Conservation (phyloP, 2,888 invertebrate genomes). For the Eupithecia inturbata region DNA sequence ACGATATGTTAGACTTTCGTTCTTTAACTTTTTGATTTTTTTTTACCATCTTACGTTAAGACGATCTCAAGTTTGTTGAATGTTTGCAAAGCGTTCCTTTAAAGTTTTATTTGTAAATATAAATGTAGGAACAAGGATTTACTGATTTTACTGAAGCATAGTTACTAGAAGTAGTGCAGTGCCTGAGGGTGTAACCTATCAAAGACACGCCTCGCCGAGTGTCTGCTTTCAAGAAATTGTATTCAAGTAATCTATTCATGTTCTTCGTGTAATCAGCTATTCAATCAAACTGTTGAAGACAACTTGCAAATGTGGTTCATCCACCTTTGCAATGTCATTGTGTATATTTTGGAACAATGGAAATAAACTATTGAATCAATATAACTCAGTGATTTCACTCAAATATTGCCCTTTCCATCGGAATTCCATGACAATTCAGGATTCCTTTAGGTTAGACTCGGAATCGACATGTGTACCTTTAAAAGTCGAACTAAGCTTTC, state of each 20-base stretch:
- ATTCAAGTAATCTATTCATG: constrained; percentile 76
- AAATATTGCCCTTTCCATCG: neutral
- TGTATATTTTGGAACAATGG: constrained; percentile 84
- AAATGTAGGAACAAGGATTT: constrained; percentile 80
- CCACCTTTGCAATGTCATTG: constrained; percentile 79
- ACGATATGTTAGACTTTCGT: constrained; percentile 75
- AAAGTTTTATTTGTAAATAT: constrained; percentile 85
- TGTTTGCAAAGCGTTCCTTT: constrained; percentile 84
- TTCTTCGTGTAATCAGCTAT: constrained; percentile 81
- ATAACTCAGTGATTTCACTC: constrained; percentile 52
- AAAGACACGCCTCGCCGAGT: constrained; percentile 63
- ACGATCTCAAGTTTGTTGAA: constrained; percentile 84
- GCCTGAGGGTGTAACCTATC: constrained; percentile 48
- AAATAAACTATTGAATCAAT: constrained; percentile 83
- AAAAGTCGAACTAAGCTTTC: neutral
- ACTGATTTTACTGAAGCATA: constrained; percentile 75
- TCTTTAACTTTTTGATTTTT: constrained; percentile 75
- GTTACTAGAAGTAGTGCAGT: constrained; percentile 62
- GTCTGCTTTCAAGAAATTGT: constrained; percentile 66
- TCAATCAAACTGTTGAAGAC: constrained; percentile 75
- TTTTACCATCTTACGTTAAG: constrained; percentile 84
- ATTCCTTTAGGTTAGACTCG: neutral
- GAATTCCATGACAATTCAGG: neutral
- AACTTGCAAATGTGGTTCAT: constrained; percentile 73
- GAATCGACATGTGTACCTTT: neutral